These are phyloP conservation scores for Danio kyathit DNA, from an alignment of 2,797 vertebrate genomes.

Conservation along the genomic window DNA sequence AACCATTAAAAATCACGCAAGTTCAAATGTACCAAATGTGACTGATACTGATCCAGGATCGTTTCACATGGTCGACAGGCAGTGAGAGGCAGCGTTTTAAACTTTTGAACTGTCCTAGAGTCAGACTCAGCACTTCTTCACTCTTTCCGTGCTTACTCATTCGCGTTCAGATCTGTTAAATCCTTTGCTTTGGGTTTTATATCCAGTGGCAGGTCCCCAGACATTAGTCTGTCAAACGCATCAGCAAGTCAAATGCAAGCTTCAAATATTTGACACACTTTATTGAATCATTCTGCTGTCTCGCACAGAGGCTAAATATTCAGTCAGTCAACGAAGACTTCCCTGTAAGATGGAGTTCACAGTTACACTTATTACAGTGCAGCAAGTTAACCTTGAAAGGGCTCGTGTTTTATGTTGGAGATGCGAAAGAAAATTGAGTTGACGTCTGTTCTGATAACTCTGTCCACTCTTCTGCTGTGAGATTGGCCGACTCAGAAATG, in stretches of 20 bases:
- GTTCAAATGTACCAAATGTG: too few species aligned
- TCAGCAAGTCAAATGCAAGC: slow-evolving; percentile 47
- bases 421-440: slow-evolving; percentile 34
- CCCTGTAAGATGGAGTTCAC: slow-evolving; percentile 26
- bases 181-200: slow-evolving; percentile 27
- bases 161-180: slow-evolving; percentile 21
- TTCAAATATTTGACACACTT: slow-evolving; percentile 44
- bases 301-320: slow-evolving; percentile 32
- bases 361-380: slow-evolving; percentile 36
- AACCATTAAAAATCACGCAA: not conserved
- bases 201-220: slow-evolving; percentile 34
- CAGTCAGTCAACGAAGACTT: slow-evolving; percentile 33
- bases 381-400: slow-evolving; percentile 45
- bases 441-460: slow-evolving; percentile 43
- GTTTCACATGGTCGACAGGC: not conserved
- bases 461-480: not conserved
- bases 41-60: slow-evolving; percentile 18
- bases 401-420: slow-evolving; percentile 37
- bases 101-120: slow-evolving; percentile 8
- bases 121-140: slow-evolving; percentile 6
- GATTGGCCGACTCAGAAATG: slow-evolving; percentile 26
- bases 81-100: not conserved
- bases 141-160: slow-evolving; percentile 16
- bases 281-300: slow-evolving; percentile 32
- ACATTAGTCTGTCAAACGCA: slow-evolving; percentile 34